Evolutionary conservation across 1,140 invertebrate genomes (phyloP).

Genomic region (Melitaea cinxia): DNA sequence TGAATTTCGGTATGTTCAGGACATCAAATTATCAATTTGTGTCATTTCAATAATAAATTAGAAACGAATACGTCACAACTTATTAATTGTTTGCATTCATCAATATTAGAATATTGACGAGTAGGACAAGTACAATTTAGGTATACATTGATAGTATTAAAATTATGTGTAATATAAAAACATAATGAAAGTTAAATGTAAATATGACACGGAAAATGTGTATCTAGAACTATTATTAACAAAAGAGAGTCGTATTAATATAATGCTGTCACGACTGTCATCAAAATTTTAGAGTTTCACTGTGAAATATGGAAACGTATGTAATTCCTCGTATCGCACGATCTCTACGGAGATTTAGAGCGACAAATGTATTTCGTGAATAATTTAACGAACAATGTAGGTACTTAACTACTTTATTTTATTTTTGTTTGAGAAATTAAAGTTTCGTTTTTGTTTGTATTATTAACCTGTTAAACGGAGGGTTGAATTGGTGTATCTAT

Average conservation of each 20-base stretch:
- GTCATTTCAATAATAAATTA: background rate
- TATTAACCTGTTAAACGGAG: too few relatives aligned
- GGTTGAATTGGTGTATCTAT: too few relatives aligned
- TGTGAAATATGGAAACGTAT: conserved; percentile 64
- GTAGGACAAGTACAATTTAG: too few relatives aligned
- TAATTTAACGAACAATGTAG: conserved; percentile 76
- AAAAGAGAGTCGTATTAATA: conserved; percentile 34
- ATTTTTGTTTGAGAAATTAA: background rate
- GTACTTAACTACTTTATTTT: conserved; percentile 61
- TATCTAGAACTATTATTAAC: conserved; percentile 43
- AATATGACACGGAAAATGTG: conserved; percentile 6
- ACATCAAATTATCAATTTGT: background rate
- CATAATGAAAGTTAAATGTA: conserved; percentile 19
- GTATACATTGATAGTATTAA: too few relatives aligned
- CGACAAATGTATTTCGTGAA: conserved; percentile 72
- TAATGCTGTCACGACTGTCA: conserved; percentile 70
- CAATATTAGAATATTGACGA: too few relatives aligned
- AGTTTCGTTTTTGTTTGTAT: background rate
- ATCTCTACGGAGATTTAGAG: conserved; percentile 67
- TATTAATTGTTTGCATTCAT: too few relatives aligned
- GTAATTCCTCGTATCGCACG: conserved; percentile 68
- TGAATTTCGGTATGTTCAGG: background rate
- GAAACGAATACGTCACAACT: too few relatives aligned
- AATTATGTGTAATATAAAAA: background rate
- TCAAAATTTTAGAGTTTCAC: conserved; percentile 43